Evolutionary conservation across 35 echinoderm and acorn worm species (phyloP), one percentile per base, ranked within the genome.

Genomic region (Apostichopus parvimensis): DNA sequence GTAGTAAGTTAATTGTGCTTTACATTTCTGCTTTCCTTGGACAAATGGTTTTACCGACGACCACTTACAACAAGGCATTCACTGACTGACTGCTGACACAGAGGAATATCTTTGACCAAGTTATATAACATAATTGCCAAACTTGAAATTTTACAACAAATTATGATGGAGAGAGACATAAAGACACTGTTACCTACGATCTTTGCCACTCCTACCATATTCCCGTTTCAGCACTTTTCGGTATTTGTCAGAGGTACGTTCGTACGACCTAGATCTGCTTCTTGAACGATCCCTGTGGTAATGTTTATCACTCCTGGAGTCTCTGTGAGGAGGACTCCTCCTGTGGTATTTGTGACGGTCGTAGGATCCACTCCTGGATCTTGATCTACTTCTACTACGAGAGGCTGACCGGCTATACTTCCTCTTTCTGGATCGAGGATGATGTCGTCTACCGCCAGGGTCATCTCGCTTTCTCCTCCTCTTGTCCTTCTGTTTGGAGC

Each of bases 171-270:
- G 75, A 17, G 15, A 77, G 0, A 8, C 53, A 54, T 7, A 3
- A 59, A 84, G 81, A 56, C 23, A 55, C 57, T 84, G 81, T 84
- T 58, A 84, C 81, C 81, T 84, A 9, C 81, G 55, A 2, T 84
- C 81, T 58, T 84, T 84, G 8, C 81, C 81, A 22, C 81, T 5
- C 20, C 71, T 75, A 84, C 81, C 57, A 59, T 56, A 84, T 60
- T 84, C 81, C 55, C 57, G 53, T 84, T 84, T 84, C n/a, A 59
- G 81, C 81, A 84, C 81, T 84, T 84, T 84, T 54, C 54, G 81
- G 81, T 84, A 84, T 59, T 84, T 84, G 11, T 84, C 81, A 84
- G 54, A n/a, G 9, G 57, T 17, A 84, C 81, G 81, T 84, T 84
- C 81, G 53, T 84, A 58, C 15, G 81, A 84, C 57, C 81, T 84